These are phyloP conservation scores for Chionodraco myersi DNA, from an alignment of 2,113 vertebrate species.

Conservation along the genomic window DNA sequence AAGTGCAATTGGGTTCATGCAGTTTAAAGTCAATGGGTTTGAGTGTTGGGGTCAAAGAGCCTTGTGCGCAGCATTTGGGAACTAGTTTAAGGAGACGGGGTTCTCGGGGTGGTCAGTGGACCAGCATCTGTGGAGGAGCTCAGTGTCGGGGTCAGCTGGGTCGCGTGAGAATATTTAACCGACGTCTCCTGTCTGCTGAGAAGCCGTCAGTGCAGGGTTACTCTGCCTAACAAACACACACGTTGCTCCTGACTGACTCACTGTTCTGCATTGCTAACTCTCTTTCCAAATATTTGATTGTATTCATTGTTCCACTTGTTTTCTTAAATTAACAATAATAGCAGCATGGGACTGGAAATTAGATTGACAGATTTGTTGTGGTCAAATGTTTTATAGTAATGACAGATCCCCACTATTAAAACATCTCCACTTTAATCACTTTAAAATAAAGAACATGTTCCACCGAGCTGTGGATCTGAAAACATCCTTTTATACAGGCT, in stretches of 20 bases:
- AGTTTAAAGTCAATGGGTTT: conserved; percentile 12
- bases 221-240: not conserved
- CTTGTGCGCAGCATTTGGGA: conserved; percentile 19
- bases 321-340: not conserved
- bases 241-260: not conserved
- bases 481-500: too few relatives aligned
- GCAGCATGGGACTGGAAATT: not conserved
- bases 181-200: not conserved
- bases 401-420: not conserved
- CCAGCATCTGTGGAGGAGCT: conserved; percentile 1
- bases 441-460: not conserved
- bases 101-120: not conserved
- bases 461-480: not conserved
- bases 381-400: not conserved
- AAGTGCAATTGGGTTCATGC: conserved; percentile 3
- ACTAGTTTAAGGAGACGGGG: not conserved
- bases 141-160: conserved; percentile 31
- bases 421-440: not conserved
- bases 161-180: conserved; percentile 30
- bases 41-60: conserved; percentile 28
- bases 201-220: conserved; percentile 1
- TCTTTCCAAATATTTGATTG: not conserved
- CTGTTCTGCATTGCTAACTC: not conserved
- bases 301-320: not conserved
- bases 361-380: not conserved